These are phyloP conservation scores for Parotia lawesii DNA, from an alignment of 2,113 vertebrate species.

Conservation along the genomic window DNA sequence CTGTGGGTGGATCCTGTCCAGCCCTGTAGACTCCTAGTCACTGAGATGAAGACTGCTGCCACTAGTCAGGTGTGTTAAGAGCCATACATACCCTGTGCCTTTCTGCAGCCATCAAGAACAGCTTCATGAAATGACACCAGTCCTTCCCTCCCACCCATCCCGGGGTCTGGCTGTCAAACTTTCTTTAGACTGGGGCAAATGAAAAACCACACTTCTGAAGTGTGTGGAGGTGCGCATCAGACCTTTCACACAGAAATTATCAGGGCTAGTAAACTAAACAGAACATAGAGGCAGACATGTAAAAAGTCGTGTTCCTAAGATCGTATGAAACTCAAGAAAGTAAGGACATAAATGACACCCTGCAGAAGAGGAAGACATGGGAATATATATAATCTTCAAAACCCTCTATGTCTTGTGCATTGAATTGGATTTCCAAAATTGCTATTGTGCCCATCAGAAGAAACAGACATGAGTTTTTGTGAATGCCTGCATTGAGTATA, in stretches of 20 bases:
- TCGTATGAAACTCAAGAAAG: neutral
- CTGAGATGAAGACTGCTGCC: neutral
- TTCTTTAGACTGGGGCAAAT: neutral
- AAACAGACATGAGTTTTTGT: neutral
- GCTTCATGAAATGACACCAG: neutral
- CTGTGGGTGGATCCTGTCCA: neutral
- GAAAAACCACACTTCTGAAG: neutral
- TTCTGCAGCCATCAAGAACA: neutral
- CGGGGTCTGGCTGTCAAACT: neutral
- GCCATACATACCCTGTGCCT: neutral
- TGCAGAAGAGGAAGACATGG: neutral
- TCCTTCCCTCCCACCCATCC: neutral
- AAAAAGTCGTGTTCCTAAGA: neutral
- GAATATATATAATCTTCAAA: neutral
- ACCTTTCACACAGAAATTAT: neutral
- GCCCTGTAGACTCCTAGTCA: neutral
- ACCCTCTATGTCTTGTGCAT: neutral
- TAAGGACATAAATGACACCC: neutral
- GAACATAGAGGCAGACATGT: neutral
- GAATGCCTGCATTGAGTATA: neutral
- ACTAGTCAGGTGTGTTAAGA: neutral
- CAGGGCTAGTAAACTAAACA: neutral
- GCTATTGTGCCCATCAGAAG: fast-evolving
- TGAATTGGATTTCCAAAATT: neutral
- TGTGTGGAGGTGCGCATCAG: neutral